Percentiles rank a stretch among this genome's conserved stretches.
Evolutionary conservation across 2,888 invertebrate species (phyloP).

Genomic region (Flexamia atlantica): DNA sequence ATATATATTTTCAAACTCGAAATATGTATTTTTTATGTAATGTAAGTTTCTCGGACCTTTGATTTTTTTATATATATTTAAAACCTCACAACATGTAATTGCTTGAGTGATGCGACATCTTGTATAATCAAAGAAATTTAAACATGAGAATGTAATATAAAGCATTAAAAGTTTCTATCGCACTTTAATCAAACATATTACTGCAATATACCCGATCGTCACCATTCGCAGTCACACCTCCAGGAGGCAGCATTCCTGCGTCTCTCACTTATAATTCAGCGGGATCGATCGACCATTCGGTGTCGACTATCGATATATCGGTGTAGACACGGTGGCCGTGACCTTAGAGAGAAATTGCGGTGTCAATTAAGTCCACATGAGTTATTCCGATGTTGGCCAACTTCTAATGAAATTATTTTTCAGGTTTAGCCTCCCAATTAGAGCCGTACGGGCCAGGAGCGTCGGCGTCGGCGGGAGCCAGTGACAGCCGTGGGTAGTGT

Average conservation of each 20-base stretch:
- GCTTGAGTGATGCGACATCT: no score
- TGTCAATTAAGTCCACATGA: constrained; percentile 57
- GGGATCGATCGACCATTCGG: constrained; percentile 25
- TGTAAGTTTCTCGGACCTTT: no score
- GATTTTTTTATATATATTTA: no score
- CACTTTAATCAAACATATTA: no score
- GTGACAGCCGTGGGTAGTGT: neutral
- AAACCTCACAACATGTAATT: no score
- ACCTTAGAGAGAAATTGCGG: constrained; percentile 36
- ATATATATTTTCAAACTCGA: no score
- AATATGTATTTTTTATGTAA: no score
- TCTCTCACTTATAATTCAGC: constrained; percentile 29
- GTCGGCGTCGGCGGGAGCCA: neutral
- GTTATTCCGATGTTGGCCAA: constrained; percentile 31
- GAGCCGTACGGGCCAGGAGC: neutral
- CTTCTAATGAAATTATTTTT: constrained; percentile 48
- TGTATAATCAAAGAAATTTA: no score
- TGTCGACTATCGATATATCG: constrained; percentile 34
- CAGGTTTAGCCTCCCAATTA: constrained; percentile 49
- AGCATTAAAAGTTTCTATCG: no score
- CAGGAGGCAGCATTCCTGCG: constrained; percentile 1
- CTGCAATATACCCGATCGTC: neutral
- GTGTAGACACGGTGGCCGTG: constrained; percentile 1
- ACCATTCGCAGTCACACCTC: neutral
- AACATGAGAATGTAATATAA: no score